phyloP scores from a whole-genome alignment of 2,888 invertebrate species.

The Sycophila texana region DNA sequence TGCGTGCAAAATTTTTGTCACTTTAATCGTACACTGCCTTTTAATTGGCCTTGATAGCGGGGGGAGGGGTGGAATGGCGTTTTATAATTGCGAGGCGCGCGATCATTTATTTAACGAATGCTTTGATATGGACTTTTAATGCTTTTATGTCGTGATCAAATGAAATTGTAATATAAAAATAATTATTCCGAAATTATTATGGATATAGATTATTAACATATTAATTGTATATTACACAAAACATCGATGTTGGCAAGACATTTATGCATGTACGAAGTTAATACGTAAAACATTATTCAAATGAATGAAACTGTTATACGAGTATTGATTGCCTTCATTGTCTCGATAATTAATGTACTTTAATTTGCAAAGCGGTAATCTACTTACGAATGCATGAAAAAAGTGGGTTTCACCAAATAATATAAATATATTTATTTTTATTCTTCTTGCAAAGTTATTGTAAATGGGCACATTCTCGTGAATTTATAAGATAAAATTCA shows the following conservation, averaged over 20 bases:
- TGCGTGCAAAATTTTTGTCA: neutral
- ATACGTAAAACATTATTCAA: constrained; percentile 11
- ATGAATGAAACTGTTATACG: neutral
- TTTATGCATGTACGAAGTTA: neutral
- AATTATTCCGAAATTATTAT: neutral
- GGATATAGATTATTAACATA: neutral
- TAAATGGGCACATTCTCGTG: no score
- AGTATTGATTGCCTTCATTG: no score
- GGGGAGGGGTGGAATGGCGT: neutral
- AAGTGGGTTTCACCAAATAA: no score
- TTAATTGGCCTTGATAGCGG: constrained; percentile 11
- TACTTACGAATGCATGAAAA: no score
- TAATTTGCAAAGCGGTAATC: no score
- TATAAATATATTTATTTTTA: no score
- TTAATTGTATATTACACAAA: neutral
- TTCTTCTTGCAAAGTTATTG: no score
- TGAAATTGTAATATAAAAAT: no score
- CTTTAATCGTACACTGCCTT: constrained; percentile 10
- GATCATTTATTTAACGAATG: neutral
- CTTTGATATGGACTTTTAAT: neutral
- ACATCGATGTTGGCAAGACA: neutral
- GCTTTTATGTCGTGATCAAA: no score
- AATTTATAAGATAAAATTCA: no score
- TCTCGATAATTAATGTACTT: no score
- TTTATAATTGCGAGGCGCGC: neutral